A percentile compares a stretch with the other conserved stretches of the same genome.
phyloP scores from a whole-genome alignment of 2,113 vertebrate species.

The Lasiurus borealis region DNA sequence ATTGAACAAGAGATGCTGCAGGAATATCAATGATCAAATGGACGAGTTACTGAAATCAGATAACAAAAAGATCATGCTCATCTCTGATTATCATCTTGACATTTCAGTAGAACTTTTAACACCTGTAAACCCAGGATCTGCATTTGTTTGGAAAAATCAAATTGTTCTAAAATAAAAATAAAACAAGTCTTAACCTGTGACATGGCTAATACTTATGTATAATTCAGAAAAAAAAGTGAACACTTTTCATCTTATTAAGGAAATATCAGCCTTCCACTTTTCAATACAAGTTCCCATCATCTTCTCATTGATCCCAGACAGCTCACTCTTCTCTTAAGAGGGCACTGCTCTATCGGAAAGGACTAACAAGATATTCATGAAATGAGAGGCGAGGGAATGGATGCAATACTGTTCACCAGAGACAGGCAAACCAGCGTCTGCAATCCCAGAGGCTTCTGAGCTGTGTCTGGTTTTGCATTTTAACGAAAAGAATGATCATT shows the following conservation, averaged over 20 bases:
- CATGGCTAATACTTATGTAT: neutral
- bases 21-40: neutral
- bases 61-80: neutral
- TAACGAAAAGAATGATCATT: slow-evolving; percentile 60
- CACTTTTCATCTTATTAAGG: neutral
- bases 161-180: neutral
- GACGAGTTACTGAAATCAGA: neutral
- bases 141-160: neutral
- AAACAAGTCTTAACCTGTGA: neutral
- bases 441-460: neutral
- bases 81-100: neutral
- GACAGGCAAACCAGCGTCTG: neutral
- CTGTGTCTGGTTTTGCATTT: neutral
- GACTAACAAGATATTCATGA: slow-evolving; percentile 25
- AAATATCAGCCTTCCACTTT: neutral
- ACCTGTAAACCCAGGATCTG: neutral
- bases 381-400: neutral
- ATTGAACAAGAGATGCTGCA: neutral
- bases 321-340: neutral
- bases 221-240: neutral
- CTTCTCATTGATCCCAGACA: neutral
- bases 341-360: neutral
- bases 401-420: slow-evolving; percentile 26
- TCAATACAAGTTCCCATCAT: neutral
- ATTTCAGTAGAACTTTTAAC: neutral